These are phyloP conservation scores for Poecilia velifera DNA, from an alignment of 2,797 vertebrate species.

Conservation along the genomic window DNA sequence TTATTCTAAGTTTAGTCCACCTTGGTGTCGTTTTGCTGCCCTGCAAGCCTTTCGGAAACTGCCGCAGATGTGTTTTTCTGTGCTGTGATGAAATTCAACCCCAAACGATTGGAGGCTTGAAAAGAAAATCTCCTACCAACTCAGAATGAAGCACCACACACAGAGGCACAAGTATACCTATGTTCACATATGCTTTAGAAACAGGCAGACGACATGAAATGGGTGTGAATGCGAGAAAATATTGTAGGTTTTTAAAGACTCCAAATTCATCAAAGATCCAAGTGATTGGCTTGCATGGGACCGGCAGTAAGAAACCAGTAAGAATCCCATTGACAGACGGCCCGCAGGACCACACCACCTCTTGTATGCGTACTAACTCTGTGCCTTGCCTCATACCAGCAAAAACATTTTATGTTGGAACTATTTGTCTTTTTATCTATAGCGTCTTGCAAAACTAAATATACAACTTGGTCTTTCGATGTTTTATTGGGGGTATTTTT, in stretches of 20 bases:
- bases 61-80: constrained; percentile 29
- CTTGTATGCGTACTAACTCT: constrained; percentile 42
- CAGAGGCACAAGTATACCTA: not conserved
- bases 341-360: constrained; percentile 68
- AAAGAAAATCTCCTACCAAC: constrained; percentile 41
- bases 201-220: constrained; percentile 1
- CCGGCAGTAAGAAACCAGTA: constrained; percentile 63
- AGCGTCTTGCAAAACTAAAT: not conserved
- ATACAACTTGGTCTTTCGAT: too few relatives aligned
- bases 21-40: constrained; percentile 25
- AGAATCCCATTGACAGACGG: constrained; percentile 74
- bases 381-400: constrained; percentile 45
- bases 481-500: not conserved
- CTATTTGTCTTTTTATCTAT: not conserved
- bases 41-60: constrained; percentile 27
- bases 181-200: constrained; percentile 14
- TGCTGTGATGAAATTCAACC: constrained; percentile 29
- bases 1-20: constrained; percentile 55
- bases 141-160: constrained; percentile 45
- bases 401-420: constrained; percentile 21
- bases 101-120: constrained; percentile 42
- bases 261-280: constrained; percentile 79
- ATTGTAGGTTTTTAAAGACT: constrained; percentile 68
- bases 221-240: constrained; percentile 49
- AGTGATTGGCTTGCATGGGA: constrained; percentile 77